Evolutionary conservation across 2,888 invertebrate genomes (phyloP).

Genomic region (Phymatocera aterrima): DNA sequence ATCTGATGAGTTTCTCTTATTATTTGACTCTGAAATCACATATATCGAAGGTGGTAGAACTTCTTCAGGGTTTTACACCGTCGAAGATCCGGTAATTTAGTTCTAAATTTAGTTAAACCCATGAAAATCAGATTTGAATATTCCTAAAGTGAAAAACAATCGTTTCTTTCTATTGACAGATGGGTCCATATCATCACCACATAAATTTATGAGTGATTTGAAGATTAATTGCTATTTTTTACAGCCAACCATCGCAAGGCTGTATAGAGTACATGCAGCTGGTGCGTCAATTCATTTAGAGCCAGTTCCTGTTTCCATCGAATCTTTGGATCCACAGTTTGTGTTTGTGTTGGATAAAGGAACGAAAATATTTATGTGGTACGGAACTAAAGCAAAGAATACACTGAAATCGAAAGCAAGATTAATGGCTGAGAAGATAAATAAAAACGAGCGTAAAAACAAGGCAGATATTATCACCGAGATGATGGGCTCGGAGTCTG

Average conservation of each 20-base stretch:
- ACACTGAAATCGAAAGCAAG: conserved; percentile 92
- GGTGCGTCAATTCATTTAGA: conserved; percentile 92
- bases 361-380: conserved; percentile 92
- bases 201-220: conserved; percentile 18
- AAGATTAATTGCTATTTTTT: conserved; percentile 48
- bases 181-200: neutral
- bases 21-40: conserved; percentile 93
- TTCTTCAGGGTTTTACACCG: conserved; percentile 96
- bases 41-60: conserved; percentile 99
- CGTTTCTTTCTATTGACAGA: neutral
- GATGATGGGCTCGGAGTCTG: conserved; percentile 87
- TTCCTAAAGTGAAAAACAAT: too few relatives aligned
- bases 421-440: conserved; percentile 97
- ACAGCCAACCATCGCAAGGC: conserved; percentile 87
- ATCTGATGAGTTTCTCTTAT: conserved; percentile 93
- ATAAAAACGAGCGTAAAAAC: conserved; percentile 98
- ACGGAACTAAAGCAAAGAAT: conserved; percentile 90
- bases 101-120: neutral
- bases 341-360: conserved; percentile 95
- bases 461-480: conserved; percentile 93
- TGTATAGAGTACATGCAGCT: conserved; percentile 94
- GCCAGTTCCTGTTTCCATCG: conserved; percentile 84
- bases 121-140: conserved; percentile 14
- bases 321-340: conserved; percentile 91
- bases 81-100: conserved; percentile 87